Percentiles rank a stretch among this genome's conserved stretches.
Conservation (phyloP, 37 sponge, comb jelly and placozoan species). For the Agelas oroides region DNA sequence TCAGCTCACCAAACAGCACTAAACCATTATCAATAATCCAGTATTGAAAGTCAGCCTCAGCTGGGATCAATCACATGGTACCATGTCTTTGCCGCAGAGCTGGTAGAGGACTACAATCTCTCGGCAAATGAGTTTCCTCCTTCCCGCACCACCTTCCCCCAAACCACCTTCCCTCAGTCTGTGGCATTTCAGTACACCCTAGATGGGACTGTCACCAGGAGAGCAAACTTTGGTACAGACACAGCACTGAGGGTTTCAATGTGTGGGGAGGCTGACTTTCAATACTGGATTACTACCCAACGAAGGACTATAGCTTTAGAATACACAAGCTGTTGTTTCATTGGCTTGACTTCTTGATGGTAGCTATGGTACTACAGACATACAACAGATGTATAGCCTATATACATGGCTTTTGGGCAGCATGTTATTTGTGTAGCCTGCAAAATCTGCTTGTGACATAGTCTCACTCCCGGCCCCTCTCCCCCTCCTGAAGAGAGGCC, state of each 20-base stretch:
- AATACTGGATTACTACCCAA: conserved; percentile 57
- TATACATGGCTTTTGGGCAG: no score
- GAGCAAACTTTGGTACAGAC: background rate
- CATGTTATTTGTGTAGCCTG: no score
- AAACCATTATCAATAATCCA: no score
- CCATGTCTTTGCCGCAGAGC: conserved; percentile 66
- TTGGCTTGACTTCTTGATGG: no score
- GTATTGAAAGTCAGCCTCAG: conserved; percentile 4
- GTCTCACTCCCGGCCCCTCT: no score
- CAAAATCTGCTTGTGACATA: no score
- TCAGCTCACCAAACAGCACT: no score
- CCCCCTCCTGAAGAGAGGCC: no score
- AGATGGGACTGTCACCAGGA: conserved; percentile 26
- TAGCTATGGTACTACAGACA: no score
- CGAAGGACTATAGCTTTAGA: no score
- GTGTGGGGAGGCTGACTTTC: conserved; percentile 54
- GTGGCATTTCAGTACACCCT: conserved; percentile 30
- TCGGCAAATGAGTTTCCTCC: conserved; percentile 58
- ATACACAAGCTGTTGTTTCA: no score
- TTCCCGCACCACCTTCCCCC: conserved; percentile 6
- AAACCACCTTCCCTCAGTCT: conserved; percentile 14
- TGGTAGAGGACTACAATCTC: conserved; percentile 31
- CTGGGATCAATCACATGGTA: conserved; percentile 55
- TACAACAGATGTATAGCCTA: no score
- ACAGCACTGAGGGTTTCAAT: conserved; percentile 14